These are phyloP conservation scores for Antrozous pallidus DNA, from an alignment of 2,797 vertebrate genomes.

Conservation along the genomic window DNA sequence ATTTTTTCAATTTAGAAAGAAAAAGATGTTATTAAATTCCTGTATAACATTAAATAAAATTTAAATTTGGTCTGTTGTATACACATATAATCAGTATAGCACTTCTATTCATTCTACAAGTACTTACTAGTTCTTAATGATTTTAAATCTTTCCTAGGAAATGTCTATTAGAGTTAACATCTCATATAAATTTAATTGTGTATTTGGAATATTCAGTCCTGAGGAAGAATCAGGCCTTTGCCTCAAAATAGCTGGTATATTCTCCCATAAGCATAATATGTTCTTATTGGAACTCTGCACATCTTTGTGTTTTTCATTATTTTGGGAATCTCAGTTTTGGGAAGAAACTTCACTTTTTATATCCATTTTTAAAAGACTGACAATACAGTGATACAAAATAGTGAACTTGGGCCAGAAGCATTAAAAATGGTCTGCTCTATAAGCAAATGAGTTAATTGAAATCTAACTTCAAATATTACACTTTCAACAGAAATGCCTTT, in stretches of 20 bases:
- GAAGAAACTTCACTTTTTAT: background rate
- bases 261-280: background rate
- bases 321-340: constrained; percentile 21
- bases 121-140: background rate
- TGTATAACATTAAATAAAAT: background rate
- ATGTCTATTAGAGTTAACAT: background rate
- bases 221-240: background rate
- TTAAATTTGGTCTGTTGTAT: background rate
- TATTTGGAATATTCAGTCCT: background rate
- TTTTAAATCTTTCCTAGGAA: background rate
- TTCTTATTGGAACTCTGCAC: background rate
- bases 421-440: background rate
- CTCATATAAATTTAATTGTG: background rate
- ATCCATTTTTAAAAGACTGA: background rate
- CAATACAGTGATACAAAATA: background rate
- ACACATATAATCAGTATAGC: background rate
- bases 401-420: background rate
- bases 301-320: background rate
- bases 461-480: background rate
- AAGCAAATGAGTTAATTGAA: background rate
- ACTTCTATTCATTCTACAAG: background rate
- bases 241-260: background rate
- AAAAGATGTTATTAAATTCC: background rate
- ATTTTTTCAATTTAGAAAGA: background rate
- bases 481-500: constrained; percentile 12